Evolutionary conservation across 2,888 invertebrate genomes (phyloP).

Genomic region (Rhorus exstirpatorius): DNA sequence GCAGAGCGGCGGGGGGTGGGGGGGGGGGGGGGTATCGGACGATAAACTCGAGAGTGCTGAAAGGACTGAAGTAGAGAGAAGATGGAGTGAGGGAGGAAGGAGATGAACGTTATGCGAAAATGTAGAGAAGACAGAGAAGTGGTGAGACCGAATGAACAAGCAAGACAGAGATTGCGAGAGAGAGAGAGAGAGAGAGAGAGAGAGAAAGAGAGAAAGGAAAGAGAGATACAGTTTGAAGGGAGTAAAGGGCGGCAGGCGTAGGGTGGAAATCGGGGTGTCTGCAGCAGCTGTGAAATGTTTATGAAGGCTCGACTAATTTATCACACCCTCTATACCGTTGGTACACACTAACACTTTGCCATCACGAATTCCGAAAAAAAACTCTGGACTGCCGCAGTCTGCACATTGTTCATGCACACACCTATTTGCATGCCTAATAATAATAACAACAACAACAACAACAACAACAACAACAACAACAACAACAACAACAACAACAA

Average conservation of each 20-base stretch:
- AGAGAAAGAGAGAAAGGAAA: constrained; percentile 52
- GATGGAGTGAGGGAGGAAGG: constrained; percentile 25
- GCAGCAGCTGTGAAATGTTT: constrained; percentile 85
- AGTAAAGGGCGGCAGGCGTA: constrained; percentile 62
- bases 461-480: no score
- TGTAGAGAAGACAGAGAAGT: constrained; percentile 47
- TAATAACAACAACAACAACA: no score
- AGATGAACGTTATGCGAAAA: constrained; percentile 52
- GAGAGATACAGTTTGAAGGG: constrained; percentile 54
- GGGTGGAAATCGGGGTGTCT: constrained; percentile 78
- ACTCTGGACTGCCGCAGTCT: constrained; percentile 16
- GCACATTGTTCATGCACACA: neutral
- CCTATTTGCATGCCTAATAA: neutral
- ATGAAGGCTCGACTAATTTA: constrained; percentile 85
- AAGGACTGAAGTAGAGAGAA: constrained; percentile 34
- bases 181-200: constrained; percentile 47
- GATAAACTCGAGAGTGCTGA: constrained; percentile 24
- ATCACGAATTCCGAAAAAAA: constrained; percentile 7
- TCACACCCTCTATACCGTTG: constrained; percentile 75
- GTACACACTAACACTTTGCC: constrained; percentile 60
- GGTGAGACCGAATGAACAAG: constrained; percentile 14
- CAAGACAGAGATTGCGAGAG: constrained; percentile 1
- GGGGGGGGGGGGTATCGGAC: neutral
- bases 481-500: no score
- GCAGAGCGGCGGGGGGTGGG: no score